Base-by-base conservation (phyloP, 2,888 invertebrate species). In the Mylabris sibirica region DNA sequence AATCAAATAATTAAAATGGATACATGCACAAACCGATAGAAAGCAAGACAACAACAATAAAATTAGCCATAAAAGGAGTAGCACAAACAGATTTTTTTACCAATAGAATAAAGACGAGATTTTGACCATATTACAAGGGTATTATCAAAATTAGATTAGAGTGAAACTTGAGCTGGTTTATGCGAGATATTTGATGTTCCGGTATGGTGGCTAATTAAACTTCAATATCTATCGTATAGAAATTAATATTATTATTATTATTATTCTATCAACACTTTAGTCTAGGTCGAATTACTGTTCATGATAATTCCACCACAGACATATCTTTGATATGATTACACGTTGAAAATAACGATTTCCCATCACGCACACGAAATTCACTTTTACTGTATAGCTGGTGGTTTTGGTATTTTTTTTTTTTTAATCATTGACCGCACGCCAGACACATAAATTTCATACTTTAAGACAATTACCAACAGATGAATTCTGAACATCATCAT, bases 141-240 rank as follows among this genome's bases (percentile, higher is more conserved):
- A 57, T 57, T 14, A 26, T 57, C 26, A 57, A n/a, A 4, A 26
- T n/a, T 57, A 26, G 26, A 57, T 57, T 57, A 57, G 14, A 26
- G 14, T 14, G n/a, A 57, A 57, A 57, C 57, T 22, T 3, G n/a
- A 26, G 8, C 26, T 26, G 57, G 12, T 22, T 14, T 14, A 24
- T 53, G 53, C 20, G 53, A 53, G 12, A 53, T 53, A 53, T 53
- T 17, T 11, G 57, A 57, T 26, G 57, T 26, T 57, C 2, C 26
- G 12, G 26, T 14, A 57, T 57, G 57, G 24, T 57, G 57, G 26
- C 26, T 57, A 57, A 57, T 57, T 57, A 57, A 57, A 26, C 57
- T 26, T 26, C 12, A 57, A 26, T 57, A 26, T 14, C 26, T 24
- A 22, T 1, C 1, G 2, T 57, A 26, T 26, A 57, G 26, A 57